Base-by-base conservation (phyloP, 2,113 vertebrate species). In the Nannobrachium achirus region DNA sequence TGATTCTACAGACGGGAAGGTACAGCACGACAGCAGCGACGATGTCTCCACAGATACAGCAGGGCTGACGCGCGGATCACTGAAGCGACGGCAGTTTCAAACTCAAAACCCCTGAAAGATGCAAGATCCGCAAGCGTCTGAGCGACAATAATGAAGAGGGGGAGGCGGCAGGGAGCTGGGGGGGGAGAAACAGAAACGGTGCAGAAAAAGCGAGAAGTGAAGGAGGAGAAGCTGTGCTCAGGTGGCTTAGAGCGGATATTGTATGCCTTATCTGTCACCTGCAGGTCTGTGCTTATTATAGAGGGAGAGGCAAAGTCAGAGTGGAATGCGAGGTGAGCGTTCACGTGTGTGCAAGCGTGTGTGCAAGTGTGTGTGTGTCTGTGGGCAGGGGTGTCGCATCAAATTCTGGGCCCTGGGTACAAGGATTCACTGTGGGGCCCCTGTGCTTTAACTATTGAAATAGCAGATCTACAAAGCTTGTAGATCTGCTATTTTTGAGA, bases 221-320 rank as follows among this genome's bases (percentile, higher is more conserved):
- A 73, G 81, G 63, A 64, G 62, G 56, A 61, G 74, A 75, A 19
- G 85, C 62, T 81, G 66, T 53, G 79, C 74, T 86, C 73, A 80
- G 81, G 84, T 83, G 64, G 80, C 71, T 84, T 51, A 72, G 73
- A 79, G 70, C 56, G 63, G 82, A 89, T 88, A 89, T 85, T 86
- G 84, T 62, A 71, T 2, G 75, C 63, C 88, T 92, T 91, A 92
- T 93, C 91, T 88, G 86, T 91, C 89, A 89, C 83, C 84, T 87
- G 82, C 89, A 93, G 91, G 82, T 86, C 88, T 87, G 70, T 72
- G 78, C 82, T 86, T 88, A 89, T 92, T 91, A 89, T 81, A 63
- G 76, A 66, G 71, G 25, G 25, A 50, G 61, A 80, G 55, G 73
- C 58, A 82, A 73, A 84, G 84, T 86, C 78, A 83, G 80, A 78